Conservation (phyloP, 2,113 vertebrate genomes). For the Anarhynchus alexandrinus region DNA sequence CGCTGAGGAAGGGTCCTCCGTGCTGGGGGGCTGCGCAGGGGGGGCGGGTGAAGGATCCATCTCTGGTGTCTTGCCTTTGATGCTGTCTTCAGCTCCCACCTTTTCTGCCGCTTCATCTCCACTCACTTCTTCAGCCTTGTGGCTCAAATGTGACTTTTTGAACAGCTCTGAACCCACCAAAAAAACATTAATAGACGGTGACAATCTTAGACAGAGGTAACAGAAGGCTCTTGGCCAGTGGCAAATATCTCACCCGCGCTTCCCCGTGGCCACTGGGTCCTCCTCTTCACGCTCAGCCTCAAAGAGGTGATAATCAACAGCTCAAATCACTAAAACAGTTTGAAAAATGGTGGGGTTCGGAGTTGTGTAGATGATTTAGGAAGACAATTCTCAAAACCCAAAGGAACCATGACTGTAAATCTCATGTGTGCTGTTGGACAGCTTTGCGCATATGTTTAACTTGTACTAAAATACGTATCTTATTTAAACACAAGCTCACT, state of each 20-base stretch:
- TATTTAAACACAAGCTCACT: not conserved
- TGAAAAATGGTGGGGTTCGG: not conserved
- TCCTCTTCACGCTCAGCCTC: conserved; percentile 72
- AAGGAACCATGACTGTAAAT: not conserved
- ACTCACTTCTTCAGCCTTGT: not conserved
- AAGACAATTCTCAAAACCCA: not conserved
- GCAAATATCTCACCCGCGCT: not conserved
- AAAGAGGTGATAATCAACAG: conserved; percentile 70
- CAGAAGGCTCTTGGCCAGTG: not conserved
- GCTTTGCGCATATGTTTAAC: not conserved
- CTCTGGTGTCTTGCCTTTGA: not conserved
- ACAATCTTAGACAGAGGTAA: not conserved
- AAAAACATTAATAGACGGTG: rapidly evolving
- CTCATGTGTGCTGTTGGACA: not conserved
- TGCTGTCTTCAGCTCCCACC: not conserved
- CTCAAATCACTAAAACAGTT: conserved; percentile 53
- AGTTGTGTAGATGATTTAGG: not conserved
- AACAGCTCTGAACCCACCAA: not conserved
- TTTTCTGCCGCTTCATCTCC: not conserved
- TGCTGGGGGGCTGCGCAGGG: no score
- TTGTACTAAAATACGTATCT: not conserved
- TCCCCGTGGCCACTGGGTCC: conserved; percentile 39
- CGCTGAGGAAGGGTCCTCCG: no score
- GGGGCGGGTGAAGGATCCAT: no score
- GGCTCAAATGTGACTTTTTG: not conserved